phyloP scores from a whole-genome alignment of 1,140 invertebrate species.

The Drosophila hydei region DNA sequence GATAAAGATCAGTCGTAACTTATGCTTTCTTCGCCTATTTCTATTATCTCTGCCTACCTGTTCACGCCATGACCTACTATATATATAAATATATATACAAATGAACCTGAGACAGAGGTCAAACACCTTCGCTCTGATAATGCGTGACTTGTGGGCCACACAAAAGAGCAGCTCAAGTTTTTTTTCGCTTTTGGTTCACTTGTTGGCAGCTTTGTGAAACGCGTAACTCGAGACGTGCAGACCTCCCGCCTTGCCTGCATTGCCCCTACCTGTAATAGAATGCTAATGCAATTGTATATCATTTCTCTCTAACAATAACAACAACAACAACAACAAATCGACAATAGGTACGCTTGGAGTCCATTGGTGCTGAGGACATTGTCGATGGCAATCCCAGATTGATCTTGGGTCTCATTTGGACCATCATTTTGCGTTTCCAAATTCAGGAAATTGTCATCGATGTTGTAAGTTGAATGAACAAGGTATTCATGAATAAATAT shows the following conservation, averaged over 20 bases:
- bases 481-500: background rate
- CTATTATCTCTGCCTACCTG: constrained; percentile 51
- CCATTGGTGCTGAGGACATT: constrained; percentile 99
- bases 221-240: constrained; percentile 62
- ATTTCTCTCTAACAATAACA: background rate
- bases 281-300: constrained; percentile 53
- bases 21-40: constrained; percentile 63
- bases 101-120: constrained; percentile 60
- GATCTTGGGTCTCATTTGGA: constrained; percentile 99
- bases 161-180: constrained; percentile 21
- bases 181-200: constrained; percentile 29
- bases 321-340: too few relatives aligned
- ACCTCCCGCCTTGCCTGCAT: background rate
- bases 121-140: constrained; percentile 77
- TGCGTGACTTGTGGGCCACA: constrained; percentile 63
- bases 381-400: constrained; percentile 98
- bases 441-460: constrained; percentile 99
- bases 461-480: constrained; percentile 88
- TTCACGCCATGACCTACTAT: constrained; percentile 68
- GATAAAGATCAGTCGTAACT: constrained; percentile 66
- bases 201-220: constrained; percentile 42
- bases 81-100: constrained; percentile 57
- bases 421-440: constrained; percentile 98
- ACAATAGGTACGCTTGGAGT: constrained; percentile 86
- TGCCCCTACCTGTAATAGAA: background rate